These are phyloP conservation scores for Calycopis cecrops DNA, from an alignment of 1,140 invertebrate genomes.

Conservation along the genomic window DNA sequence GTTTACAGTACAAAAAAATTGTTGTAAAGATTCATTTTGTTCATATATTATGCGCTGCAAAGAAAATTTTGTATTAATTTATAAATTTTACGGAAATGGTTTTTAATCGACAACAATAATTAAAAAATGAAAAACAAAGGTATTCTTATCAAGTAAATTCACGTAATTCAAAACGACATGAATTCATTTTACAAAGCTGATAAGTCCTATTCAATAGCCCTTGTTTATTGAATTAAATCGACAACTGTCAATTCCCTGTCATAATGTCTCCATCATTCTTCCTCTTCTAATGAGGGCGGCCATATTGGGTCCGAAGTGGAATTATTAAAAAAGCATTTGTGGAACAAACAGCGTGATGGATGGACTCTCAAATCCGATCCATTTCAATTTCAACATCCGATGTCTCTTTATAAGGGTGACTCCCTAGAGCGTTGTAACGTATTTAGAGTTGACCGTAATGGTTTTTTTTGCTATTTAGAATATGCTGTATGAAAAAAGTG, in stretches of 20 bases:
- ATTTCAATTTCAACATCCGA: slow-evolving; percentile 63
- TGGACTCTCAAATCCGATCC: slow-evolving; percentile 67
- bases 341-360: slow-evolving; percentile 63
- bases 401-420: slow-evolving; percentile 61
- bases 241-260: slow-evolving; percentile 61
- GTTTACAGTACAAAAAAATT: no score
- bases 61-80: no score
- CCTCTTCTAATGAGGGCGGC: slow-evolving; percentile 54
- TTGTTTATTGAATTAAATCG: slow-evolving; percentile 45
- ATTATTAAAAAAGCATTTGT: slow-evolving; percentile 72
- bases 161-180: no score
- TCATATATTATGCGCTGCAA: no score
- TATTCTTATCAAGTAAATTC: no score
- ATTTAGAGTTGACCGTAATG: no score
- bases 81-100: no score
- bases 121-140: no score
- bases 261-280: slow-evolving; percentile 61
- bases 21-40: no score
- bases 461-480: no score
- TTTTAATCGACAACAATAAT: no score
- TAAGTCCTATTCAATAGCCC: slow-evolving; percentile 6
- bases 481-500: no score
- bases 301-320: slow-evolving; percentile 52
- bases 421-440: slow-evolving; percentile 54
- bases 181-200: background rate